Evolutionary conservation across 53 echinoderm and acorn worm species (phyloP), one percentile per base, ranked within the genome.

Genomic region (Crossaster papposus): DNA sequence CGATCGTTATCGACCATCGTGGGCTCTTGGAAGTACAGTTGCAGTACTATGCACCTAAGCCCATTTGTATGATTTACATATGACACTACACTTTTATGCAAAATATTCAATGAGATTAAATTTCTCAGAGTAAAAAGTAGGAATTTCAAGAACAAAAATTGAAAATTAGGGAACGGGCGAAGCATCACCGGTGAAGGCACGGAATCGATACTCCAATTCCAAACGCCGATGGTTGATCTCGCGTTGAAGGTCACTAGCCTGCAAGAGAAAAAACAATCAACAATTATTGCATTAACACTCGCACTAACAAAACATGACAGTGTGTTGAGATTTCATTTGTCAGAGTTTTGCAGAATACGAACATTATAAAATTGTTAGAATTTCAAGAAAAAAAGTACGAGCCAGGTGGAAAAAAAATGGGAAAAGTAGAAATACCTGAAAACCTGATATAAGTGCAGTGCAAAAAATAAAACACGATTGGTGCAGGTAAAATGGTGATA

Each of bases 171-270:
- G 77, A 51, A 87, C 14, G 24, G 87, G 87, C 26, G 87, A 87
- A 23, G 87, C 34, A 76, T 99, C 99, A 3, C 99, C 99, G 15
- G 99, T 96, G 92, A 99, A 99, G 15, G 99, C 99, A 63, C 93
- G 88, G 94, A 99, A 99, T 52, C 99, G 92, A 38, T 99, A 99
- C 68, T 99, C 99, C 86, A 99, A 54, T 51, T 96, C 95, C 83
- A 89, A 80, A 53, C 89, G 86, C 29, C 99, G 91, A 37, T 85
- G 77, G 70, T 91, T 93, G 14, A 99, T 79, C 30, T 96, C 95
- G 33, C 91, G 89, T 70, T 96, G 94, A 62, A 99, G 81, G 29
- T 89, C 89, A 33, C 92, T 93, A 38, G 96, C 96, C 99, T 99
- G 94, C n/a, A n/a, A n/a, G n/a, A n/a, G 71, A 64, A 78, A 22